phyloP scores from a whole-genome alignment of 2,113 vertebrate genomes.

The Meleagris gallopavo region DNA sequence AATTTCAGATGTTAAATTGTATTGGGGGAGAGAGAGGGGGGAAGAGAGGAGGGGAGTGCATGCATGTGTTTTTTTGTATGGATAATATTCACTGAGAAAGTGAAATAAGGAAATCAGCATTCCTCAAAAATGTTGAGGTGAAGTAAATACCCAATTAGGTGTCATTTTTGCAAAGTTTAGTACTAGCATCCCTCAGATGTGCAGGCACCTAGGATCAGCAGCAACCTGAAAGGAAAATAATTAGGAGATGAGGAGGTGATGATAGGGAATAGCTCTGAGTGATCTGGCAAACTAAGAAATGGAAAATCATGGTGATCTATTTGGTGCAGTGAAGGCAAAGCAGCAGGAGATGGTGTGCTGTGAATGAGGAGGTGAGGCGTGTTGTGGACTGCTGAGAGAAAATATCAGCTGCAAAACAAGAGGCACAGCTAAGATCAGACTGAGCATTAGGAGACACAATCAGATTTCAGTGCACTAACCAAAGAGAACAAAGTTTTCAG shows the following conservation, averaged over 20 bases:
- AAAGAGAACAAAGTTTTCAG: neutral
- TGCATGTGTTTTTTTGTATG: accelerated
- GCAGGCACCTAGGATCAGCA: neutral
- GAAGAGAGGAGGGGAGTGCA: no score
- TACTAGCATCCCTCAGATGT: accelerated
- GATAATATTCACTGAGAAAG: neutral
- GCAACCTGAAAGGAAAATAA: neutral
- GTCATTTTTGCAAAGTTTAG: neutral
- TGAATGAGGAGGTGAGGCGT: neutral
- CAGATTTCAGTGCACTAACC: neutral
- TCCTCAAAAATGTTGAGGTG: neutral
- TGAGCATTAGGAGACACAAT: neutral
- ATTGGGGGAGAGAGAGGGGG: no score
- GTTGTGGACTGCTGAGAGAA: accelerated
- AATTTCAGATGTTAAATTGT: neutral
- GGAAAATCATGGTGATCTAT: neutral
- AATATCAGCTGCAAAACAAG: neutral
- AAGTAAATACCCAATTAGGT: neutral
- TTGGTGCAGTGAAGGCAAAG: neutral
- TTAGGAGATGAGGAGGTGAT: neutral
- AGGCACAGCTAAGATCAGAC: neutral
- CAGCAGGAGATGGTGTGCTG: accelerated
- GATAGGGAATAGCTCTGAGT: neutral
- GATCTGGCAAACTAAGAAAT: neutral
- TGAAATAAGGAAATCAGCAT: neutral